A percentile compares a stretch with the other conserved stretches of the same genome.
These are phyloP conservation scores for Geophilus truncorum DNA, from an alignment of 2,888 invertebrate species.

Conservation along the genomic window DNA sequence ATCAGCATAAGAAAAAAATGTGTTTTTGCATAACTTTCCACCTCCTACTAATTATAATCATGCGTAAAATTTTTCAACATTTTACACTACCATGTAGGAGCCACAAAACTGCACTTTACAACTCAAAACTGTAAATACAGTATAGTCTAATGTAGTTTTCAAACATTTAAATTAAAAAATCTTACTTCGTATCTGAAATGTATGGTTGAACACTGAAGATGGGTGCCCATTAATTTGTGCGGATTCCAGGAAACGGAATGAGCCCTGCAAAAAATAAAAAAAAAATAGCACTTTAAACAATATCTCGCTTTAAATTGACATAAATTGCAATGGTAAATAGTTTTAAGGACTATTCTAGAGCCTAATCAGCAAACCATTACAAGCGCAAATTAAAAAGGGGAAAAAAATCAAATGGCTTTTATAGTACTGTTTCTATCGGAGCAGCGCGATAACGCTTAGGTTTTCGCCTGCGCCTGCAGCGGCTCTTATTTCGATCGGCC, in stretches of 20 bases:
- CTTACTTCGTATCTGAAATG: constrained; percentile 94
- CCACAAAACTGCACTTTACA: too few relatives aligned
- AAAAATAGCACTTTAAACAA: not conserved
- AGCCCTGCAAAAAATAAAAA: constrained; percentile 58
- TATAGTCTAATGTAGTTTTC: too few relatives aligned
- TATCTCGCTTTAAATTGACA: not conserved
- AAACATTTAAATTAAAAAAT: not conserved
- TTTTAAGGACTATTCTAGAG: not conserved
- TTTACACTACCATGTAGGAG: too few relatives aligned
- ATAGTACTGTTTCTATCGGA: not conserved
- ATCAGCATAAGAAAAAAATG: too few relatives aligned
- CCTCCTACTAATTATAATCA: too few relatives aligned
- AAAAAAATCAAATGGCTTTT: not conserved
- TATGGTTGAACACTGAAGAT: constrained; percentile 94
- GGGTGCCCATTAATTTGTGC: constrained; percentile 96
- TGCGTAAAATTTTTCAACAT: too few relatives aligned
- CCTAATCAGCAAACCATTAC: not conserved
- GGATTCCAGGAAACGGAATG: constrained; percentile 99
- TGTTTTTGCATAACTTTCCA: too few relatives aligned
- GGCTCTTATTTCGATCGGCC: constrained; percentile 17
- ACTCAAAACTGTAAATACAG: too few relatives aligned
- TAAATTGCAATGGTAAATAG: not conserved
- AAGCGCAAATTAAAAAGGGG: not conserved
- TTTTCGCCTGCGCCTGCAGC: not conserved
- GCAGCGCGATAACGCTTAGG: not conserved